Conservation (phyloP, 2,888 invertebrate species). For the Macaria notata region DNA sequence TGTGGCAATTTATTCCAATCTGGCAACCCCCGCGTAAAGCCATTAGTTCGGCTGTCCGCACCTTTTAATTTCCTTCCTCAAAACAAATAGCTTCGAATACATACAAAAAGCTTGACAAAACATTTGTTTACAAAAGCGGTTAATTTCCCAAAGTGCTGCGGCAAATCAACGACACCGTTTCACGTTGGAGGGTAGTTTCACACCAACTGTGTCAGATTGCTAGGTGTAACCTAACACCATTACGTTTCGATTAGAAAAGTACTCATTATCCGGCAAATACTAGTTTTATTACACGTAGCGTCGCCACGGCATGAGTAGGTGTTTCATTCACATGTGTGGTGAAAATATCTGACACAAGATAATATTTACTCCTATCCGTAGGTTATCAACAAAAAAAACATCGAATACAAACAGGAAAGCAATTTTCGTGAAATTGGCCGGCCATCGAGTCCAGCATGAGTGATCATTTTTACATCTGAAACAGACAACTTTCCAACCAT, state of each 20-base stretch:
- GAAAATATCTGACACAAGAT: background rate
- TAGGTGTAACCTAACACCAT: slow-evolving; percentile 20
- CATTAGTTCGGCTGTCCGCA: slow-evolving; percentile 39
- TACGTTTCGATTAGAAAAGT: slow-evolving; percentile 13
- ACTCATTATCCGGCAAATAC: background rate
- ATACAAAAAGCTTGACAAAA: slow-evolving; percentile 29
- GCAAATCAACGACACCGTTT: slow-evolving; percentile 32
- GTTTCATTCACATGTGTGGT: background rate
- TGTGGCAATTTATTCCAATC: slow-evolving; percentile 1
- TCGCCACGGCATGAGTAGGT: too few relatives aligned
- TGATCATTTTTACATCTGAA: slow-evolving; percentile 10
- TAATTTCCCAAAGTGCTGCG: slow-evolving; percentile 47
- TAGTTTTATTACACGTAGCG: too few relatives aligned
- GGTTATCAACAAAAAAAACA: slow-evolving; percentile 3
- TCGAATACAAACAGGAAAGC: slow-evolving; percentile 11
- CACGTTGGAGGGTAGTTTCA: slow-evolving; percentile 11
- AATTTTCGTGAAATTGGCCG: slow-evolving; percentile 9
- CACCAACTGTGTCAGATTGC: slow-evolving; percentile 20
- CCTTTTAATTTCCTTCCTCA: slow-evolving; percentile 46
- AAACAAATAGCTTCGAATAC: slow-evolving; percentile 38
- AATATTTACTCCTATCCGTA: background rate
- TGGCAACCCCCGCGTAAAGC: slow-evolving; percentile 21
- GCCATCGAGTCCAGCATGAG: slow-evolving; percentile 10
- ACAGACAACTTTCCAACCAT: slow-evolving; percentile 8
- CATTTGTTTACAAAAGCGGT: slow-evolving; percentile 31